Percentiles rank a stretch among this genome's conserved stretches.
These are phyloP conservation scores for Oryzias celebensis DNA, from an alignment of 2,113 vertebrate genomes.

Conservation along the genomic window DNA sequence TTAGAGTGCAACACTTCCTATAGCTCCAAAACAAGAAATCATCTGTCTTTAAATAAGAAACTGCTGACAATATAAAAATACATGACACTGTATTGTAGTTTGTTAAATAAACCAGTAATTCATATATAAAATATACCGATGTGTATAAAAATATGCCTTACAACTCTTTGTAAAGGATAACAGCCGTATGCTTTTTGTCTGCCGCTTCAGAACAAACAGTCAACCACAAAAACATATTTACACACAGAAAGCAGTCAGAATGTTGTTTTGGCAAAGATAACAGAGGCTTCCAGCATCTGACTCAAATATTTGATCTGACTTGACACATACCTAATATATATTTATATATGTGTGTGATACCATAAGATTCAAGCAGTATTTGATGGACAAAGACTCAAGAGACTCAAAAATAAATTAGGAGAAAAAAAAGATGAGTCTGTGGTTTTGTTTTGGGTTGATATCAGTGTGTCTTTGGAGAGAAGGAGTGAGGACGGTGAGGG, in stretches of 20 bases:
- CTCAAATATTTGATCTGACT: constrained; percentile 57
- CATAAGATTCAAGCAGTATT: constrained; percentile 66
- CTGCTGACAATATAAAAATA: constrained; percentile 84
- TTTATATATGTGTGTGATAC: constrained; percentile 52
- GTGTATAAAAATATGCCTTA: constrained; percentile 83
- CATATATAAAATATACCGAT: constrained; percentile 83
- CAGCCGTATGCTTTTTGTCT: constrained; percentile 75
- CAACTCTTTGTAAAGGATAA: constrained; percentile 78
- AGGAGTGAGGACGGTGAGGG: constrained; percentile 72
- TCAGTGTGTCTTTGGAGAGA: constrained; percentile 80
- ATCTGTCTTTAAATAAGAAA: constrained; percentile 77
- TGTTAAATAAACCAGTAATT: constrained; percentile 82
- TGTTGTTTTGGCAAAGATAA: constrained; percentile 51
- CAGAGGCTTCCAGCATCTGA: constrained; percentile 53
- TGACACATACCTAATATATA: constrained; percentile 22
- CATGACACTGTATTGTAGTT: constrained; percentile 79
- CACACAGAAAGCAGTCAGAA: constrained; percentile 71
- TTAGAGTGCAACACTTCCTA: constrained; percentile 61
- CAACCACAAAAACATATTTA: constrained; percentile 74
- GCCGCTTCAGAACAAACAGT: constrained; percentile 72
- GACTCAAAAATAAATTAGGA: constrained; percentile 76
- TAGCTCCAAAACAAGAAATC: constrained; percentile 59
- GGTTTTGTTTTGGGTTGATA: constrained; percentile 60
- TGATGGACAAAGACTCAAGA: constrained; percentile 65
- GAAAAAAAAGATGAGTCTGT: constrained; percentile 59